A percentile compares a stretch with the other conserved stretches of the same genome.
Evolutionary conservation across 2,888 invertebrate genomes (phyloP).

Genomic region (Scaptomyza reducta): DNA sequence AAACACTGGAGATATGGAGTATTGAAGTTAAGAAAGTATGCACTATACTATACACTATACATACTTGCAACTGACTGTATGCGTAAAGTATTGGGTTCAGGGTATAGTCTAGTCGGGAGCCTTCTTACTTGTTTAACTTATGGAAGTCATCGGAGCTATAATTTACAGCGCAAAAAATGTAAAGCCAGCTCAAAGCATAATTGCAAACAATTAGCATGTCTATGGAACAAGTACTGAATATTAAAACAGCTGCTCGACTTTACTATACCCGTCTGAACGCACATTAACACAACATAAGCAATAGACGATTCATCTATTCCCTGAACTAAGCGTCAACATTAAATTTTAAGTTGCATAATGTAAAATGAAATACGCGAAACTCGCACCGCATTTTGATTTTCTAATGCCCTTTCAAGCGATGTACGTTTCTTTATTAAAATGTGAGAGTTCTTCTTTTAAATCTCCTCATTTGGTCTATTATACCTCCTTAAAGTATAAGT

Average conservation of each 20-base stretch:
- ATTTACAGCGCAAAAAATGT: slow-evolving; percentile 38
- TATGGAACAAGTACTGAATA: slow-evolving; percentile 7
- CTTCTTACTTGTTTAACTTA: too few relatives aligned
- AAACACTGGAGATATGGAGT: too few relatives aligned
- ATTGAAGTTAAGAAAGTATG: too few relatives aligned
- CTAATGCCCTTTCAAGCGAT: background rate
- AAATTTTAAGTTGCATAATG: background rate
- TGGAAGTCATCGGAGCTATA: slow-evolving; percentile 37
- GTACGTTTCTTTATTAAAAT: background rate
- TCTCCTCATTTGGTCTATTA: background rate
- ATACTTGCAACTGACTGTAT: too few relatives aligned
- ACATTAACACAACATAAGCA: too few relatives aligned
- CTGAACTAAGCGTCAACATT: background rate
- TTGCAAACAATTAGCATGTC: slow-evolving; percentile 76
- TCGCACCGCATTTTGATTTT: too few relatives aligned
- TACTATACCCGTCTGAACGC: slow-evolving; percentile 34
- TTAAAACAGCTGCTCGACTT: slow-evolving; percentile 3
- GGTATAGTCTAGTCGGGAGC: too few relatives aligned
- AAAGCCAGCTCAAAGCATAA: slow-evolving; percentile 67
- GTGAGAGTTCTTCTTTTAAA: background rate
- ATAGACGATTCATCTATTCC: too few relatives aligned
- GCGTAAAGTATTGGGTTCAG: too few relatives aligned
- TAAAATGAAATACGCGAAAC: too few relatives aligned
- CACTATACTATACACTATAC: too few relatives aligned
- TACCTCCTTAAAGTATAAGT: slow-evolving; percentile 1